A percentile compares a stretch with the other conserved stretches of the same genome.
These are phyloP conservation scores for Chaetogeoica ovagalla DNA, from an alignment of 2,888 invertebrate species.

Conservation along the genomic window DNA sequence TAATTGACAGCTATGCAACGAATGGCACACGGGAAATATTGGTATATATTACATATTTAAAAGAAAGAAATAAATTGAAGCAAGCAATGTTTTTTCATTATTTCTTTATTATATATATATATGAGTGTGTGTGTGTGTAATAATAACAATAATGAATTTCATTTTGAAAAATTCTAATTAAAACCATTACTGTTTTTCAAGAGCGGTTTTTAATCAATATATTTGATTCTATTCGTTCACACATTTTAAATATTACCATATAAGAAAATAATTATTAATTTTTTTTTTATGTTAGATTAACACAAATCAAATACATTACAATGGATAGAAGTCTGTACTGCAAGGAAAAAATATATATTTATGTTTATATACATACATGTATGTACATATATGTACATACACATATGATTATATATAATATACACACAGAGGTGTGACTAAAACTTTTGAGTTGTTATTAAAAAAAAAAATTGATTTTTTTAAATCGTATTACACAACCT, in stretches of 20 bases:
- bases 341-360: constrained; percentile 1
- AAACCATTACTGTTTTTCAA: constrained; percentile 15
- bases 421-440: constrained; percentile 21
- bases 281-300: constrained; percentile 28
- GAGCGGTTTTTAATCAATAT: constrained; percentile 22
- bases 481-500: constrained; percentile 18
- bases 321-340: constrained; percentile 23
- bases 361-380: neutral
- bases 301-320: constrained; percentile 34
- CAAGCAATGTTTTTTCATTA: constrained; percentile 7
- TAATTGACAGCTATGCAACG: constrained; percentile 38
- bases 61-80: constrained; percentile 4
- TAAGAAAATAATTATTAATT: neutral
- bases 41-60: neutral
- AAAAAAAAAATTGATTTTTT: constrained; percentile 14
- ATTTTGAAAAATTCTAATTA: constrained; percentile 2
- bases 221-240: constrained; percentile 36
- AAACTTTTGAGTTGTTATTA: constrained; percentile 14
- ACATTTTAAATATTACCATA: constrained; percentile 19
- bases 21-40: constrained; percentile 36
- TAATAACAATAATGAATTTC: neutral
- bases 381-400: constrained; percentile 15
- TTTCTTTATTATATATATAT: neutral
- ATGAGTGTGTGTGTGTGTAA: neutral
- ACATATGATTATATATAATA: constrained; percentile 37